Percentiles rank a stretch among this genome's conserved stretches.
Evolutionary conservation across 37 sponge, comb jelly and placozoan genomes (phyloP).

Genomic region (Cliona cf. orientalis): DNA sequence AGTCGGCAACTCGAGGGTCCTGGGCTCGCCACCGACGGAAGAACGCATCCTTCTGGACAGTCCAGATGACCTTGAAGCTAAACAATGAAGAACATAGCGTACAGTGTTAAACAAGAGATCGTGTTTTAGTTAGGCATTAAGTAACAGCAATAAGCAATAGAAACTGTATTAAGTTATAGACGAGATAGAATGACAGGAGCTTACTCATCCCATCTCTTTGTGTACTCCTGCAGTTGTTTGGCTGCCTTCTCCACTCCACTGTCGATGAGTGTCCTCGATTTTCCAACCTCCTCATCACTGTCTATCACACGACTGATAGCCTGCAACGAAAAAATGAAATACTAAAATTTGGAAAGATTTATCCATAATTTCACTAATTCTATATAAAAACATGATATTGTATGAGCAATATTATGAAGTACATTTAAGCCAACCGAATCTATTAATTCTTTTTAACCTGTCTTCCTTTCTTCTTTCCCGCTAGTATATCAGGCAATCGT

Average conservation of each 20-base stretch:
- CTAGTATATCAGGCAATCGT: conserved; percentile 88
- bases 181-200: conserved; percentile 13
- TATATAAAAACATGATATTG: conserved; percentile 1
- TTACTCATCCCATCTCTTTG: conserved; percentile 75
- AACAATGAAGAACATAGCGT: background rate
- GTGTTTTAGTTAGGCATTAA: too few species aligned
- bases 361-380: too few species aligned
- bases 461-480: conserved; percentile 45
- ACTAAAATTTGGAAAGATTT: background rate
- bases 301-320: conserved; percentile 80
- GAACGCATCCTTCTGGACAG: conserved; percentile 89
- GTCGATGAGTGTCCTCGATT: conserved; percentile 67
- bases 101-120: too few species aligned
- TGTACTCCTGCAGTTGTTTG: conserved; percentile 57
- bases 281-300: conserved; percentile 93
- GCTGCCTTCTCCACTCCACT: conserved; percentile 74
- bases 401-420: background rate
- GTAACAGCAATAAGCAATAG: background rate
- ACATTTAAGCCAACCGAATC: background rate
- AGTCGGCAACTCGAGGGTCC: conserved; percentile 84
- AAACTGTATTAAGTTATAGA: background rate
- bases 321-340: conserved; percentile 29
- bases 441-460: background rate
- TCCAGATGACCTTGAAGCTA: conserved; percentile 58
- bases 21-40: conserved; percentile 89